A percentile compares a stretch with the other conserved stretches of the same genome.
These are phyloP conservation scores for Enteromius fasciolatus DNA, from an alignment of 2,797 vertebrate species.

Conservation along the genomic window DNA sequence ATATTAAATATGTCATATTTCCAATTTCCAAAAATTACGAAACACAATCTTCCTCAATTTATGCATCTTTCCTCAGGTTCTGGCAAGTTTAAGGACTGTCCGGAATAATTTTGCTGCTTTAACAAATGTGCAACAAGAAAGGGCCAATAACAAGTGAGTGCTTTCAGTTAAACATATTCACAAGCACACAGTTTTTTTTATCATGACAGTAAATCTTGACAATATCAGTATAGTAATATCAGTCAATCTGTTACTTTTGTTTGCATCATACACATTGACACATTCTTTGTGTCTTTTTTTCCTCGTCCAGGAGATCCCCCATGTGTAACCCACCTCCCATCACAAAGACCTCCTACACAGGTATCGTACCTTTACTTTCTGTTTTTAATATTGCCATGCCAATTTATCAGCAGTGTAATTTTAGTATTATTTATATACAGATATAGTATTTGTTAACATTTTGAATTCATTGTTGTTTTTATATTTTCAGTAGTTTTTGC, in stretches of 20 bases:
- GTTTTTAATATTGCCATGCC: conserved; percentile 45
- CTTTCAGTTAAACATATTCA: background rate
- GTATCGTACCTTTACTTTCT: conserved; percentile 70
- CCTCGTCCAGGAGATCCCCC: conserved; percentile 87
- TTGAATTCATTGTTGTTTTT: background rate
- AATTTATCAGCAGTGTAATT: background rate
- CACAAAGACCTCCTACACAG: conserved; percentile 97
- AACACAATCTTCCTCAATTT: background rate
- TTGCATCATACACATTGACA: background rate
- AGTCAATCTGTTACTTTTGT: background rate
- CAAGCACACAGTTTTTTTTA: background rate
- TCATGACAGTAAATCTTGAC: background rate
- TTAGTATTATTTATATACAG: background rate
- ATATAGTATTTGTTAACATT: background rate
- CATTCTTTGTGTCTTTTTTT: conserved; percentile 47
- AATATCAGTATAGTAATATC: background rate
- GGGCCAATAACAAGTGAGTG: conserved; percentile 92
- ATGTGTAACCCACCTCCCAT: conserved; percentile 98
- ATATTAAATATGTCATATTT: background rate
- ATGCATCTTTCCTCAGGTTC: conserved; percentile 78
- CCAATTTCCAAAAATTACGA: background rate
- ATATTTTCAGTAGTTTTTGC: background rate
- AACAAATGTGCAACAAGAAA: conserved; percentile 95
- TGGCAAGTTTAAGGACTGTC: conserved; percentile 96
- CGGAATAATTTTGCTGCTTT: conserved; percentile 98